Percentiles rank a stretch among this genome's conserved stretches.
Evolutionary conservation across 2,113 vertebrate species (phyloP).

Genomic region (Melanostigma gelatinosum): DNA sequence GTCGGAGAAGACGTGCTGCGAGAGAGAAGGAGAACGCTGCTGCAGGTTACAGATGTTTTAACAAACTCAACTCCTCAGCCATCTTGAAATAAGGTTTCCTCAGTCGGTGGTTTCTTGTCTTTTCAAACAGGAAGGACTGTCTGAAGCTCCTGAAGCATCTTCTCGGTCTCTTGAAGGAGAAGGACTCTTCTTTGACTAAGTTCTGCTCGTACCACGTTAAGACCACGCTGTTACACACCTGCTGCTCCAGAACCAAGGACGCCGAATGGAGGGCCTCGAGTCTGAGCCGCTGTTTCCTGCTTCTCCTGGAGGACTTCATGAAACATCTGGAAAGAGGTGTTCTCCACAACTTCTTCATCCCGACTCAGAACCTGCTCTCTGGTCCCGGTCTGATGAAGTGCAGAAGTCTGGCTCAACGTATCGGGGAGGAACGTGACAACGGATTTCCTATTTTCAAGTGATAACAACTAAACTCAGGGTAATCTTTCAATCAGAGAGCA

Average conservation of each 20-base stretch:
- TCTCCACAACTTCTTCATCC: constrained; percentile 89
- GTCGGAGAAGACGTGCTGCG: constrained; percentile 83
- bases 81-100: too few relatives aligned
- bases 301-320: constrained; percentile 79
- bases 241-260: constrained; percentile 75
- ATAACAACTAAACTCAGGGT: not conserved
- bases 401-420: constrained; percentile 63
- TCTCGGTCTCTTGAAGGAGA: constrained; percentile 82
- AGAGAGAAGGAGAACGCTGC: constrained; percentile 62
- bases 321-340: constrained; percentile 54
- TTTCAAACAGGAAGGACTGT: constrained; percentile 84
- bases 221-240: constrained; percentile 86
- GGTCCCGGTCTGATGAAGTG: constrained; percentile 13
- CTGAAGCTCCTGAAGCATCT: constrained; percentile 91
- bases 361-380: constrained; percentile 84
- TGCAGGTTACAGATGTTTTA: constrained; percentile 78
- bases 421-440: constrained; percentile 74
- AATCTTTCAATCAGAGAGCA: not conserved
- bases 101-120: not conserved
- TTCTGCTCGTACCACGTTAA: constrained; percentile 89
- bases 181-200: constrained; percentile 73
- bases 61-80: too few relatives aligned
- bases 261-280: constrained; percentile 71
- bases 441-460: constrained; percentile 82
- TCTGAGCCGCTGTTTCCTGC: constrained; percentile 81